These are phyloP conservation scores for Drosophila auraria DNA, from an alignment of 1,140 invertebrate species.

Conservation along the genomic window DNA sequence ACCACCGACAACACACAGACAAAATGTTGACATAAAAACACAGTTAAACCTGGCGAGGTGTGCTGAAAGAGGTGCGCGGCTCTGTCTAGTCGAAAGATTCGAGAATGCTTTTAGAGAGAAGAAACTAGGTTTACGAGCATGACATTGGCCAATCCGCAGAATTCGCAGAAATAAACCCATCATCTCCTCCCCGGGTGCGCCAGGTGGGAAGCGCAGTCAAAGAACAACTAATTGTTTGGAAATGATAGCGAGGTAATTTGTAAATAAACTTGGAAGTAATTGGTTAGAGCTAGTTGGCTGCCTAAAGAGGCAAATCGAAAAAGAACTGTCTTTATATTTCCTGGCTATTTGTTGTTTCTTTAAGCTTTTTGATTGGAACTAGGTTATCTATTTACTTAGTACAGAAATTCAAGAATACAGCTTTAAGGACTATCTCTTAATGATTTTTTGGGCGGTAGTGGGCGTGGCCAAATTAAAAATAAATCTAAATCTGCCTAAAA, in stretches of 20 bases:
- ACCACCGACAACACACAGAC: constrained; percentile 27
- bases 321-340: not conserved
- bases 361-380: too few species aligned
- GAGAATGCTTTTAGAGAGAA: constrained; percentile 54
- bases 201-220: constrained; percentile 17
- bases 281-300: not conserved
- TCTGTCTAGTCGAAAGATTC: constrained; percentile 40
- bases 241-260: not conserved
- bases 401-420: not conserved
- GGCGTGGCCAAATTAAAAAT: too few species aligned
- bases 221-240: constrained; percentile 24
- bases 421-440: not conserved
- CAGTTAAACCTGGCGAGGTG: constrained; percentile 54
- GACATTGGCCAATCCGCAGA: constrained; percentile 43
- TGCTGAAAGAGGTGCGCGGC: constrained; percentile 4
- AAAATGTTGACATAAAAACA: constrained; percentile 77
- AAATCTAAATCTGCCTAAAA: not conserved
- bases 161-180: constrained; percentile 61
- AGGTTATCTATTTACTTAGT: too few species aligned
- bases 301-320: not conserved
- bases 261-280: not conserved
- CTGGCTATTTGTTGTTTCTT: too few species aligned
- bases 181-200: not conserved
- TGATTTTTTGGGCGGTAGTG: too few species aligned
- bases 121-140: constrained; percentile 74